These are phyloP conservation scores for Genyomyrus donnyi DNA, from an alignment of 2,113 vertebrate genomes.

Conservation along the genomic window DNA sequence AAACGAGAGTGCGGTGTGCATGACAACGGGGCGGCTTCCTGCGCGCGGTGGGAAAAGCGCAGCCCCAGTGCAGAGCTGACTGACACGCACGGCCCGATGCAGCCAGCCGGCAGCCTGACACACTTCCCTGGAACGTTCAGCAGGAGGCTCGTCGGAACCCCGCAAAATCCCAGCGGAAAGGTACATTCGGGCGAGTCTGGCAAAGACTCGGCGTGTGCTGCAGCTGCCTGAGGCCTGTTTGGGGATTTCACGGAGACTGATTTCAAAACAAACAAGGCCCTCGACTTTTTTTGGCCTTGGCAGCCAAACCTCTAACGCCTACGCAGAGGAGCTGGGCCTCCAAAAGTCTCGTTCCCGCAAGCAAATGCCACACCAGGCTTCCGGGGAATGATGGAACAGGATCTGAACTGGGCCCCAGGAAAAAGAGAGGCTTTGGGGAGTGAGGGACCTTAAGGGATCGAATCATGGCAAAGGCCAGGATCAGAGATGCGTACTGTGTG, in stretches of 20 bases:
- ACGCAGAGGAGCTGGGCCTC: neutral
- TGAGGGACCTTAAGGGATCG: neutral
- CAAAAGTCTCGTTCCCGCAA: neutral
- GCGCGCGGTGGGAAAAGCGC: slow-evolving; percentile 24
- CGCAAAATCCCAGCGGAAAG: neutral
- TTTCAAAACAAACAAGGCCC: neutral
- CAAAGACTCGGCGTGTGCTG: neutral
- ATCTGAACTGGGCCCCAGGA: neutral
- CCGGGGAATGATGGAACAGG: neutral
- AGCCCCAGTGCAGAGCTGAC: slow-evolving; percentile 44
- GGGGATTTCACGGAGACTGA: neutral
- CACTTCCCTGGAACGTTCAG: neutral
- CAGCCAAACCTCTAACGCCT: neutral
- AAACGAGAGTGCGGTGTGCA: slow-evolving; percentile 40
- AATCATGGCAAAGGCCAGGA: neutral
- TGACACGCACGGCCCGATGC: slow-evolving; percentile 40
- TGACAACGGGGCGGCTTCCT: slow-evolving; percentile 38
- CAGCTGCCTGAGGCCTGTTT: neutral
- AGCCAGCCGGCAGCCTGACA: slow-evolving; percentile 25
- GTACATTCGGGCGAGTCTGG: neutral
- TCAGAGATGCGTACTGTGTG: slow-evolving; percentile 29
- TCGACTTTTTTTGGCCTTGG: neutral
- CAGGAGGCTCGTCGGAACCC: neutral
- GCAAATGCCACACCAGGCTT: neutral
- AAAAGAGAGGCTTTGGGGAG: neutral